Evolutionary conservation across 2,797 vertebrate species (phyloP).

Genomic region (Acrocephalus scirpaceus): DNA sequence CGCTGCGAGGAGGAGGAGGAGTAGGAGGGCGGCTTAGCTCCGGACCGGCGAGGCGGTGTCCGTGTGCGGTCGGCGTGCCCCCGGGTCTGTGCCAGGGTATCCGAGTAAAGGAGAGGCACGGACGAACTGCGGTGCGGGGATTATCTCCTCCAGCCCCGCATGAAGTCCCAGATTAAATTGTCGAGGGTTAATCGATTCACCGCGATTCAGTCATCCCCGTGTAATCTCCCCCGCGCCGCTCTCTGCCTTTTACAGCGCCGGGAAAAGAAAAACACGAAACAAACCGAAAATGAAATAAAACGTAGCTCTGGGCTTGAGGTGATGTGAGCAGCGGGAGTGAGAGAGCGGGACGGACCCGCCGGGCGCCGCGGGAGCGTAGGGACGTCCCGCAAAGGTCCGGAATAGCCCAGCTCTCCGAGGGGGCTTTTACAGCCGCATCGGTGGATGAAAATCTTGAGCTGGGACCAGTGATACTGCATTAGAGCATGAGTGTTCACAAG

Average conservation of each 20-base stretch:
- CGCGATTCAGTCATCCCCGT: neutral
- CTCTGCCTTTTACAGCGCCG: neutral
- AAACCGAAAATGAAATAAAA: neutral
- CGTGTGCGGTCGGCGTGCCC: neutral
- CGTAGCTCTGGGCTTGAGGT: neutral
- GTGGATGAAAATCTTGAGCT: neutral
- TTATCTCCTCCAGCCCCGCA: neutral
- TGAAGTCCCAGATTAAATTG: slow-evolving; percentile 7
- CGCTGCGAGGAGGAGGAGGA: neutral
- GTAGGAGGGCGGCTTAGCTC: neutral
- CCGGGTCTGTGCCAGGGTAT: neutral
- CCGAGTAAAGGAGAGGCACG: neutral
- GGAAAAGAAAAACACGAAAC: neutral
- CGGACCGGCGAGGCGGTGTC: neutral
- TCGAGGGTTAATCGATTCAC: neutral
- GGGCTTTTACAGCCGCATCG: neutral
- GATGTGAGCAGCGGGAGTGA: neutral
- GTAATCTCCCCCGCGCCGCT: neutral
- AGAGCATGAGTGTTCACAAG: neutral
- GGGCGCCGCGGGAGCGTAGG: neutral
- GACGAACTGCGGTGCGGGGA: neutral
- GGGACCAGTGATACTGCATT: neutral
- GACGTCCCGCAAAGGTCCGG: neutral
- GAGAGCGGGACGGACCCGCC: neutral
- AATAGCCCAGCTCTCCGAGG: neutral